A percentile compares a stretch with the other conserved stretches of the same genome.
These are phyloP conservation scores for Drosophila lacicola DNA, from an alignment of 2,888 invertebrate species.

Conservation along the genomic window DNA sequence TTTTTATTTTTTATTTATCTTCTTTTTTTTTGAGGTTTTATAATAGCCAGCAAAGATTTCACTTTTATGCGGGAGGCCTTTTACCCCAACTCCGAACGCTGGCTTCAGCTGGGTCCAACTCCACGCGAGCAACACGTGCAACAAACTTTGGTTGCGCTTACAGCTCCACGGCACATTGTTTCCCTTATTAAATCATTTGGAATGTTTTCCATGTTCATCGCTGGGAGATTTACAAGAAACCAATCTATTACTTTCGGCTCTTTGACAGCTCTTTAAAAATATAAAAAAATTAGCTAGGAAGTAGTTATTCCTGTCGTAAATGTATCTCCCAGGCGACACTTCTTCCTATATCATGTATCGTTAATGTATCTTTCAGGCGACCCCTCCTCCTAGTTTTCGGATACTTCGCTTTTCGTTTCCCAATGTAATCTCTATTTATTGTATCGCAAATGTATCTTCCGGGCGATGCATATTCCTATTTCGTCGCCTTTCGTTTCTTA, in stretches of 20 bases:
- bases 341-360: background rate
- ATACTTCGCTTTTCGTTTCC: too few species aligned
- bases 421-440: too few species aligned
- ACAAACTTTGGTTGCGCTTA: background rate
- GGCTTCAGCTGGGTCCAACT: background rate
- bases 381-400: background rate
- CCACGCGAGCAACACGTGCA: conserved; percentile 19
- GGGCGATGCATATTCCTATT: background rate
- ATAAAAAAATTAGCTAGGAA: too few species aligned
- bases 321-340: too few species aligned
- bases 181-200: too few species aligned
- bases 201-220: too few species aligned
- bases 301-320: too few species aligned
- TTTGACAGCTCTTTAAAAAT: too few species aligned
- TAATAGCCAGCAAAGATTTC: conserved; percentile 67
- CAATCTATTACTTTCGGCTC: too few species aligned
- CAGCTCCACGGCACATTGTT: too few species aligned
- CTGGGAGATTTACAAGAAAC: too few species aligned
- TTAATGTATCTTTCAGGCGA: background rate
- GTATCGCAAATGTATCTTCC: background rate
- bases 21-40: conserved; percentile 45
- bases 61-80: conserved; percentile 64
- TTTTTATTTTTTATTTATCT: conserved; percentile 1
- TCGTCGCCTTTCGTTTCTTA: too few species aligned
- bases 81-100: conserved; percentile 3